phyloP scores from a whole-genome alignment of 2,113 vertebrate species.

The Porphyrio hochstetteri region DNA sequence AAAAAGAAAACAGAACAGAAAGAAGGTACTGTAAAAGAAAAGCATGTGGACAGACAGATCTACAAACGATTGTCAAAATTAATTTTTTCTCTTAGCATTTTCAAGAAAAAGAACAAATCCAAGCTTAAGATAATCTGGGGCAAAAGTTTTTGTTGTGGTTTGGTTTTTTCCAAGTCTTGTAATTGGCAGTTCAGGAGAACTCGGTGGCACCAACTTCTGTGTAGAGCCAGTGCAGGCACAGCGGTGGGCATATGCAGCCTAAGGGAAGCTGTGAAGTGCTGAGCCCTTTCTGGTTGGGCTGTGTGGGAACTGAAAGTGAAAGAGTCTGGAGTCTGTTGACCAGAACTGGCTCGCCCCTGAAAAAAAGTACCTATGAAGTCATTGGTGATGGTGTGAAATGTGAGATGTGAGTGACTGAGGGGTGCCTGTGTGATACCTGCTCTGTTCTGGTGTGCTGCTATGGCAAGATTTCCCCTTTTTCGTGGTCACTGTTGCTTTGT shows the following conservation, averaged over 20 bases:
- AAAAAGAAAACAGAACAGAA: not conserved
- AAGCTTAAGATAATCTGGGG: not conserved
- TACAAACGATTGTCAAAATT: not conserved
- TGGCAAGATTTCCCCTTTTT: not conserved
- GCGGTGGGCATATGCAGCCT: not conserved
- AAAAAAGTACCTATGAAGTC: not conserved
- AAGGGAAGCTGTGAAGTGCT: not conserved
- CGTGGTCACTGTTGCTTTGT: not conserved
- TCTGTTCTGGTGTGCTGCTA: not conserved
- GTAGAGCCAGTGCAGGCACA: not conserved
- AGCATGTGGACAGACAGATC: not conserved
- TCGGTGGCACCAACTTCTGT: not conserved
- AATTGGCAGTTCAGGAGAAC: not conserved
- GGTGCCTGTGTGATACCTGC: not conserved
- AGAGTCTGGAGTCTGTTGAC: not conserved
- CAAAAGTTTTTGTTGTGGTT: not conserved
- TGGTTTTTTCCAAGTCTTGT: not conserved
- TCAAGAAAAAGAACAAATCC: not conserved
- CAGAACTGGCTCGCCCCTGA: not conserved
- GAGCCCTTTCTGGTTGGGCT: not conserved
- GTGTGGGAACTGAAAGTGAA: not conserved
- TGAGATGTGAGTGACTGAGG: not conserved
- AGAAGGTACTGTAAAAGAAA: not conserved
- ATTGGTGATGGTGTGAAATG: fast-evolving
- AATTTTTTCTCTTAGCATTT: not conserved